Evolutionary conservation across 2,113 vertebrate species (phyloP), one percentile per base, ranked within the genome.

Genomic region (Heterotis niloticus): DNA sequence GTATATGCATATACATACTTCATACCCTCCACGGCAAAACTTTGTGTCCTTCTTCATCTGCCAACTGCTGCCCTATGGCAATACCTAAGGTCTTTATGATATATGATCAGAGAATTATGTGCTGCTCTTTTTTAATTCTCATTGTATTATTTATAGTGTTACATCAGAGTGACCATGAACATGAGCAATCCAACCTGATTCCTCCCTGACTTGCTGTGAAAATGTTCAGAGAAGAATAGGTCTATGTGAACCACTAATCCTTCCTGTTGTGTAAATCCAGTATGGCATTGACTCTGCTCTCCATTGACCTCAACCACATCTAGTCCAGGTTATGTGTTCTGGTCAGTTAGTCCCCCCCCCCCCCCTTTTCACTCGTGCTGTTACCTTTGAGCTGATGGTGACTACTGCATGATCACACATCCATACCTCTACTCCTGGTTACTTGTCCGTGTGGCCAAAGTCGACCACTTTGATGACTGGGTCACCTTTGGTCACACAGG

Each of bases 71-170:
- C 18, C 70, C 14, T 14, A 20, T n/a, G 26, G 16, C 1, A 17
- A n/a, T 57, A 24, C 20, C 12, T 18, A 24, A 75, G 59, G 11
- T 29, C 23, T 7, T 44, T 7, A 9, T 26, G 62, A 56, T 17
- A 23, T 11, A 1, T 34, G 64, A 28, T 10, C 23, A 51, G 20
- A 56, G 44, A 76, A 29, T 14, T 5, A 34, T 69, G 29, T 20
- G 77, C 66, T 71, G 77, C 66, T 74, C 17, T 54, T 54, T 52
- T 18, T 72, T n/a, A n/a, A 18, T 52, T 60, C 18, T 69, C 12
- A 44, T 71, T 51, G 24, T 75, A 11, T 64, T 73, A 65, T 73
- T 79, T 78, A 71, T 71, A 64, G 51, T 79, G 67, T 70, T 60
- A 57, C 2, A n/a, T 56, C 23, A 56, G 60, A 70, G 59, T 78